These are phyloP conservation scores for Panagrolaimus sp. DNA, from an alignment of 1,140 invertebrate species.

Conservation along the genomic window DNA sequence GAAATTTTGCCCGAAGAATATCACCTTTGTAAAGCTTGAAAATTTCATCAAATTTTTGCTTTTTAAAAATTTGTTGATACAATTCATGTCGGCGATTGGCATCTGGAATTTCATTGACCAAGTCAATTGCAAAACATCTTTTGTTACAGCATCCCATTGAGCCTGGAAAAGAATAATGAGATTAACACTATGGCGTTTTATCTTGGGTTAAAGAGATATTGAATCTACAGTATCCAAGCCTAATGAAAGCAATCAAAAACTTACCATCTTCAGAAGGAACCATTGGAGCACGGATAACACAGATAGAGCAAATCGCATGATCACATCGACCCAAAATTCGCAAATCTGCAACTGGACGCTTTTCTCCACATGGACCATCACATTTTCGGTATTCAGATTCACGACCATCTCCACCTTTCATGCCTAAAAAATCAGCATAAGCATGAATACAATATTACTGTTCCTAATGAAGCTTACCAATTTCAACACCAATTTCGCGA, in stretches of 20 bases:
- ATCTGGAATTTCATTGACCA: not conserved
- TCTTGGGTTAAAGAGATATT: too few relatives aligned
- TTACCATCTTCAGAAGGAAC: not conserved
- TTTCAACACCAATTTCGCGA: too few relatives aligned
- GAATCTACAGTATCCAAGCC: too few relatives aligned
- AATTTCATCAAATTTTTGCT: slow-evolving; percentile 17
- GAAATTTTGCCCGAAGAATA: not conserved
- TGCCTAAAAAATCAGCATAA: too few relatives aligned
- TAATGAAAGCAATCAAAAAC: too few relatives aligned
- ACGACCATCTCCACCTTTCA: too few relatives aligned
- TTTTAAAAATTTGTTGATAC: slow-evolving; percentile 64
- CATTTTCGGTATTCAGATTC: not conserved
- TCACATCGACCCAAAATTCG: slow-evolving; percentile 4
- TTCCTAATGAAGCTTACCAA: too few relatives aligned
- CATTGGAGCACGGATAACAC: slow-evolving; percentile 5
- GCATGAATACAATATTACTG: too few relatives aligned
- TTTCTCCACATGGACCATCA: not conserved
- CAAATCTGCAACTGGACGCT: not conserved
- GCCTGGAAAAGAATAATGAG: too few relatives aligned
- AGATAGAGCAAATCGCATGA: slow-evolving; percentile 1
- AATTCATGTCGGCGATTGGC: not conserved
- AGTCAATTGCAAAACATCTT: not conserved
- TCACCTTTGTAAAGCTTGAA: slow-evolving; percentile 29
- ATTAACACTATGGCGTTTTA: too few relatives aligned
- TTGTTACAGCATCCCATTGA: slow-evolving; percentile 11